Evolutionary conservation across 2,888 invertebrate genomes (phyloP).

Genomic region (Microplitis manilae): DNA sequence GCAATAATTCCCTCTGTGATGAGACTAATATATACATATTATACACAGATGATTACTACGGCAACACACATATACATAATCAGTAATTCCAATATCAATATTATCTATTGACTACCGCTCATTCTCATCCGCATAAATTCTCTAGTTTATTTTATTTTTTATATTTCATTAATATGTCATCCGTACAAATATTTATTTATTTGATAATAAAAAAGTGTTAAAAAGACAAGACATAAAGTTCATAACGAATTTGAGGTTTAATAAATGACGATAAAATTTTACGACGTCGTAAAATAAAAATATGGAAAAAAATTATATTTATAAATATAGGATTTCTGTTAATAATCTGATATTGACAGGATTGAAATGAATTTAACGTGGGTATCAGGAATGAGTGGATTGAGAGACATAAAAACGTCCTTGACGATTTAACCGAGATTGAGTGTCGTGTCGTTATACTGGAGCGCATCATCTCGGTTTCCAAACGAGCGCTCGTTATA

Average conservation of each 20-base stretch:
- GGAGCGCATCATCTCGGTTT: conserved; percentile 19
- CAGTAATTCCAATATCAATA: background rate
- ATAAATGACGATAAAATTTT: background rate
- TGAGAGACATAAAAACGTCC: conserved; percentile 18
- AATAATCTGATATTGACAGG: conserved; percentile 8
- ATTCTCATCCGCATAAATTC: no score
- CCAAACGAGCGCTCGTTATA: conserved; percentile 23
- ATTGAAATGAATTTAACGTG: background rate
- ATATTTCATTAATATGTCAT: no score
- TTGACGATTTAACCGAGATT: conserved; percentile 8
- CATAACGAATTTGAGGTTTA: background rate
- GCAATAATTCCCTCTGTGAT: conserved; percentile 18
- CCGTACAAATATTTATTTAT: background rate
- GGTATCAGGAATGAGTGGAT: background rate
- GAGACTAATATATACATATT: background rate
- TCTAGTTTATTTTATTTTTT: no score
- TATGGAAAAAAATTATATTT: background rate
- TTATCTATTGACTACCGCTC: no score
- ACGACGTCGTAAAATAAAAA: background rate
- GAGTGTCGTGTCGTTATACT: conserved; percentile 3
- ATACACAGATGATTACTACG: background rate
- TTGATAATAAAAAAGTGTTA: background rate
- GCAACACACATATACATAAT: background rate
- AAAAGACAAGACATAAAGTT: background rate
- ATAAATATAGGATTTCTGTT: background rate